Base-by-base conservation (phyloP, 2,888 invertebrate species). In the Auanema freiburgensis region DNA sequence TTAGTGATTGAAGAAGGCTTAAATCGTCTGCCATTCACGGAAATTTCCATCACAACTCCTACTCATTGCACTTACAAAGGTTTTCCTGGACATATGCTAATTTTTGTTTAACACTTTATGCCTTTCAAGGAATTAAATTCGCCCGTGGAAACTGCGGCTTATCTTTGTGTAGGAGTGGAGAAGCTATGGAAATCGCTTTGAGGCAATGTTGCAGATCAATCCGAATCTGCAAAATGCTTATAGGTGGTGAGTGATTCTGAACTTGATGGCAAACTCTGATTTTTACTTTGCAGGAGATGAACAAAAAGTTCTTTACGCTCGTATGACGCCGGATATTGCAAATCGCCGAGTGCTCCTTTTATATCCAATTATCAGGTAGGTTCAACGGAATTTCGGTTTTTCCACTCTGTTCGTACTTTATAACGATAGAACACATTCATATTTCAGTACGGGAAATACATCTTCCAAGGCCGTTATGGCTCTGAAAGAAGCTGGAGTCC, bases 111-210 rank as follows among this genome's bases (percentile, higher is more conserved):
- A 58, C 16, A 50, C 10, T 12, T 11, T 8, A 10, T 33, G 21
- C 41, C 23, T 33, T 61, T 71, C 33, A 23, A 71, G 98, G 98
- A 0, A 87, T 98, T 0, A 91, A 91, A 81, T 98, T 95, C 87
- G 91, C 92, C 60, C 93, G 94, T 41, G 97, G 97, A 23, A 98
- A 98, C 85, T 98, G 97, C 85, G 98, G 98, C 2, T 96, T 98
- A 8, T 94, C 95, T 65, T 94, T 98, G 81, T 94, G 98, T 51
- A 88, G 88, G 71, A 87, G 87, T 83, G 88, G 87, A 11, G 94
- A 95, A 84, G 93, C 93, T n/a, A 95, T 95, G 94, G 94, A 95
- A 84, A 86, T 87, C 70, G 87, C 87, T 5, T 76, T 88, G 51
- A 87, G 97, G 44, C 97, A 98, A 84, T 99, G 98, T 85, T 98